Base-by-base conservation (phyloP, 2,888 invertebrate genomes). In the Panzeria rudis region DNA sequence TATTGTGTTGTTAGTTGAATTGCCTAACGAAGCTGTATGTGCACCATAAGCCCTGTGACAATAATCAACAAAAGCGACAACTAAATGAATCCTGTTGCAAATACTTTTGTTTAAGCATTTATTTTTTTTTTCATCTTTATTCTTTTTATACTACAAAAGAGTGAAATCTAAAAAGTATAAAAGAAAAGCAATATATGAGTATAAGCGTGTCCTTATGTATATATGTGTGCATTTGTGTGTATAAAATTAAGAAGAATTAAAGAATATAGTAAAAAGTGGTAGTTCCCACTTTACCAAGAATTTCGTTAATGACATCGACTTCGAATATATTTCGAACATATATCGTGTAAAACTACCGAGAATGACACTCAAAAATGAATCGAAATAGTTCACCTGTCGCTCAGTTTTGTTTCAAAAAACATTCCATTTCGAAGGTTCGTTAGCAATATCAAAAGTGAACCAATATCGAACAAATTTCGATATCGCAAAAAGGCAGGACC, bases 31-130 rank as follows among this genome's bases (percentile, higher is more conserved):
- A 85, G 73, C 78, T 82, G 64, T 56, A 17, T 68, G 35, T 47
- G 38, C 50, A 52, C 8, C 47, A 81, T 81, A 84, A 84, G 77
- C 81, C 77, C 56, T 77, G 5, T 81, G 77, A 82, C 85, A 84
- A 81, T 81, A 81, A 84, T 73, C 81, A 84, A 84, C 84, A 85
- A 78, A 78, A 82, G 81, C 81, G 73, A 81, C 77, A 84, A 81
- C 84, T 61, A 84, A 84, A 81, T 81, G 84, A 85, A 82, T 85
- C 78, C 82, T 82, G 78, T 85, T 85, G 69, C 78, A 82, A 78
- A 82, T 72, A 69, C 85, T 62, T 80, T 64, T 72, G 79, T 72
- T 72, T 66, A 50, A 38, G 47, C 15, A 64, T 35, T 71, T 78
- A 15, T 62, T 59, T 50, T 2, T 35, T 66, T 76, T 25, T 2